Conservation (phyloP, 2,797 vertebrate species). For the Monodelphis domestica region DNA sequence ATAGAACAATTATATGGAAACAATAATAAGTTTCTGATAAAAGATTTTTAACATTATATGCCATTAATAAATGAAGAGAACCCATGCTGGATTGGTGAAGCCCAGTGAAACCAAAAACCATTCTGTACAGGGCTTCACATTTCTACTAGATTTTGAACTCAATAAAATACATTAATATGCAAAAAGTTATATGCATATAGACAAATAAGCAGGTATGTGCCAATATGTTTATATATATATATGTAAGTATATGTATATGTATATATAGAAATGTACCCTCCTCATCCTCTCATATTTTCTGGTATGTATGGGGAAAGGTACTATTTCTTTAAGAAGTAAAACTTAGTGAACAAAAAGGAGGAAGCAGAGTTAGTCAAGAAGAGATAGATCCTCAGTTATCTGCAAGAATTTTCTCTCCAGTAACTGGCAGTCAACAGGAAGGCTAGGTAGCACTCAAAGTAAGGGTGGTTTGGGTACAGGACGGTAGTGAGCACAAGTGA, state of each 20-base stretch:
- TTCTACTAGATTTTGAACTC: neutral
- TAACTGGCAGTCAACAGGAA: neutral
- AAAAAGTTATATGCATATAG: too few relatives aligned
- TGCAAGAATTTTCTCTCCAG: neutral
- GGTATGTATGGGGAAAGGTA: neutral
- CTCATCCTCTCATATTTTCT: too few relatives aligned
- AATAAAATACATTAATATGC: neutral
- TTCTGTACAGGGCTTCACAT: too few relatives aligned
- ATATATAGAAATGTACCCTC: too few relatives aligned
- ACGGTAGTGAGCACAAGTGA: neutral
- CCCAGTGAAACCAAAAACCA: neutral
- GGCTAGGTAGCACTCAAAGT: neutral
- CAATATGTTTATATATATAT: too few relatives aligned
- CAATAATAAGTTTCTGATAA: neutral
- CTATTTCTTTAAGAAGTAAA: neutral
- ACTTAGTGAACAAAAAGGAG: neutral
- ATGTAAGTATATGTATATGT: too few relatives aligned
- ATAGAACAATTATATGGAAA: neutral
- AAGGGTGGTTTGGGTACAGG: neutral
- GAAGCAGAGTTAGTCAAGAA: neutral
- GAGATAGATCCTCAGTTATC: neutral
- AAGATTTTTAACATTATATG: neutral
- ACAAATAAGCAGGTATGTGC: too few relatives aligned
- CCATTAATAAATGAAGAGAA: slow-evolving; percentile 31
- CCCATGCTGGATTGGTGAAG: neutral